These are phyloP conservation scores for Machimus rusticus DNA, from an alignment of 2,888 invertebrate species.

Conservation along the genomic window DNA sequence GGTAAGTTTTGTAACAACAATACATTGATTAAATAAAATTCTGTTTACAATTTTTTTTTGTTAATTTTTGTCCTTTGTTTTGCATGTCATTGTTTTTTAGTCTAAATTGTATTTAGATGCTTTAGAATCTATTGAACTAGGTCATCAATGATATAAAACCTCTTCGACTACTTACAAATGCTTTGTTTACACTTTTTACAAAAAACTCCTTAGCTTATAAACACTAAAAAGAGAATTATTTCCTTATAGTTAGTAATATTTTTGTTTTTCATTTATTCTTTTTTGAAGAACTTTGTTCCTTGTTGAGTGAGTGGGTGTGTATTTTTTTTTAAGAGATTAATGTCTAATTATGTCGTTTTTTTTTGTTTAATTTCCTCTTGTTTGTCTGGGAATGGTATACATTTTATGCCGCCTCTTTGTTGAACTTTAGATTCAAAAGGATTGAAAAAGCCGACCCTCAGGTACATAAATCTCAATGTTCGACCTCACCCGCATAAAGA, in stretches of 20 bases:
- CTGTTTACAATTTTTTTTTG: neutral
- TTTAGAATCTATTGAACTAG: slow-evolving; percentile 9
- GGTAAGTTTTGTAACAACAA: slow-evolving; percentile 9
- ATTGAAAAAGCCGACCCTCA: neutral
- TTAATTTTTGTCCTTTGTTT: neutral
- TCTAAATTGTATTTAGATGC: slow-evolving; percentile 15
- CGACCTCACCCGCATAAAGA: neutral
- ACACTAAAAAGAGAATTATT: neutral
- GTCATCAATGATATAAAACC: slow-evolving; percentile 24
- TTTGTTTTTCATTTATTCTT: neutral
- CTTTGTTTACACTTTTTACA: slow-evolving; percentile 16
- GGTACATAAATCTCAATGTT: neutral
- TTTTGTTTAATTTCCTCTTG: neutral
- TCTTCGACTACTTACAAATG: neutral
- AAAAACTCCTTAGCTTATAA: neutral
- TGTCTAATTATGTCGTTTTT: neutral
- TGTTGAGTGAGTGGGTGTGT: neutral
- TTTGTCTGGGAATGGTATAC: neutral
- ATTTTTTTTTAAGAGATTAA: neutral
- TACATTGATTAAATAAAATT: slow-evolving; percentile 17
- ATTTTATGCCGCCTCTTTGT: neutral
- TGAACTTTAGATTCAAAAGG: neutral
- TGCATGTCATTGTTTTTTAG: neutral
- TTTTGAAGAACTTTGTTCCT: neutral
- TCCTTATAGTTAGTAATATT: neutral